These are phyloP conservation scores for Acleris literana DNA, from an alignment of 2,888 invertebrate genomes.

Conservation along the genomic window DNA sequence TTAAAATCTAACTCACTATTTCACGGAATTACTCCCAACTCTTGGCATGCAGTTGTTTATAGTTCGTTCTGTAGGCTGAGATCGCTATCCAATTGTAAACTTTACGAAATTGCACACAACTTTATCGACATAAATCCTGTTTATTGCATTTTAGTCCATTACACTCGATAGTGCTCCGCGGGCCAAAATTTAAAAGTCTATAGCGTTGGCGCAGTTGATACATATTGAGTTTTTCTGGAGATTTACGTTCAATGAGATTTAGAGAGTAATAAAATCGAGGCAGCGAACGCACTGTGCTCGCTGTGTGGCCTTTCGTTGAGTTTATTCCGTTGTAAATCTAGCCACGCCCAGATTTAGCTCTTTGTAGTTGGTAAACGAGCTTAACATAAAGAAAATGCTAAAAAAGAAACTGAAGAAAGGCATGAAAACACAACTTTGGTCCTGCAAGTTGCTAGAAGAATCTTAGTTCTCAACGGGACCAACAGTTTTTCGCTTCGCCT, in stretches of 20 bases:
- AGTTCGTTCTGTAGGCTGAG: neutral
- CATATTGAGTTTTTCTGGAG: conserved; percentile 36
- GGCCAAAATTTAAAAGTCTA: conserved; percentile 36
- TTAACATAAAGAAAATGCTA: neutral
- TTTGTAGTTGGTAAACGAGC: neutral
- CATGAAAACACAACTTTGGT: neutral
- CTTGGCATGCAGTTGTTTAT: conserved; percentile 2
- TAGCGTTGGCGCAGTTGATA: conserved; percentile 25
- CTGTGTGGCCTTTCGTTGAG: conserved; percentile 48
- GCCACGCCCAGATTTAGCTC: conserved; percentile 39
- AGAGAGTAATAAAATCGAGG: conserved; percentile 41
- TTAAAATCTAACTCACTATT: conserved; percentile 2
- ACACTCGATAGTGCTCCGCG: conserved; percentile 29
- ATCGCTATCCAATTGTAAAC: conserved; percentile 25
- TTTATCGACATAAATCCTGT: conserved; percentile 33
- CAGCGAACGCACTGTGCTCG: conserved; percentile 32
- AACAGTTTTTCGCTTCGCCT: too few species aligned
- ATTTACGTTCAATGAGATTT: conserved; percentile 38
- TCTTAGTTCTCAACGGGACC: too few species aligned
- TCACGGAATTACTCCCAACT: neutral
- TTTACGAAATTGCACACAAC: conserved; percentile 28
- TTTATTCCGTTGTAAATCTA: conserved; percentile 63
- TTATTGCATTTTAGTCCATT: conserved; percentile 37
- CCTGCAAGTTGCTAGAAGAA: too few species aligned
- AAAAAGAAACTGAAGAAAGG: neutral